These are phyloP conservation scores for Ormia ochracea DNA, from an alignment of 2,888 invertebrate species.

Conservation along the genomic window DNA sequence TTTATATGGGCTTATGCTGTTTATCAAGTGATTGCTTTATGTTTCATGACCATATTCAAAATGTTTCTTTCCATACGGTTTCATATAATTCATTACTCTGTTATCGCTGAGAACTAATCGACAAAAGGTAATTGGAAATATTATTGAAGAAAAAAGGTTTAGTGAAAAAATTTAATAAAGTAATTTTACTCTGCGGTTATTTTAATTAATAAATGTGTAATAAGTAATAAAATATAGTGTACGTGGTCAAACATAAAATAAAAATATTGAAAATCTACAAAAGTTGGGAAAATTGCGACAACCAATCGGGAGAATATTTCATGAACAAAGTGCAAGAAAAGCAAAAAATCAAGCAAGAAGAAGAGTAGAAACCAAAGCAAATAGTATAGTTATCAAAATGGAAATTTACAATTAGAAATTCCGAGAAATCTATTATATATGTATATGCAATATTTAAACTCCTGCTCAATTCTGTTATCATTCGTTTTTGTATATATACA, in stretches of 20 bases:
- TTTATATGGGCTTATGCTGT: too few species aligned
- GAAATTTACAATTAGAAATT: slow-evolving; percentile 48
- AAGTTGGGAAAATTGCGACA: slow-evolving; percentile 23
- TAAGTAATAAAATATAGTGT: neutral
- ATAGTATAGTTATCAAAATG: slow-evolving; percentile 26
- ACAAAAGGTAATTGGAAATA: slow-evolving; percentile 47
- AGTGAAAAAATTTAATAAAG: slow-evolving; percentile 9
- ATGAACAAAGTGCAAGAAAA: slow-evolving; percentile 39
- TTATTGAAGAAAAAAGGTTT: slow-evolving; percentile 36
- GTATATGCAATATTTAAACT: too few species aligned
- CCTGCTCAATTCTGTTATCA: slow-evolving; percentile 16
- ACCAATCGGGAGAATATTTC: neutral
- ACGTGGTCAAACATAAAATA: neutral
- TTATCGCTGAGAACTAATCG: slow-evolving; percentile 23
- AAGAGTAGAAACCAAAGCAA: neutral
- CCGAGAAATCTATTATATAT: slow-evolving; percentile 37
- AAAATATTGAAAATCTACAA: neutral
- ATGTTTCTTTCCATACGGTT: slow-evolving; percentile 25
- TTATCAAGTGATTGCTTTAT: too few species aligned
- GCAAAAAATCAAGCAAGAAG: slow-evolving; percentile 4
- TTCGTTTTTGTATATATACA: slow-evolving; percentile 1
- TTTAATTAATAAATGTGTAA: neutral
- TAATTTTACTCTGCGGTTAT: neutral
- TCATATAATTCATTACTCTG: neutral
- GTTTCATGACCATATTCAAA: too few species aligned